Evolutionary conservation across 2,888 invertebrate genomes (phyloP).

Genomic region (Rhyacophila evoluta): DNA sequence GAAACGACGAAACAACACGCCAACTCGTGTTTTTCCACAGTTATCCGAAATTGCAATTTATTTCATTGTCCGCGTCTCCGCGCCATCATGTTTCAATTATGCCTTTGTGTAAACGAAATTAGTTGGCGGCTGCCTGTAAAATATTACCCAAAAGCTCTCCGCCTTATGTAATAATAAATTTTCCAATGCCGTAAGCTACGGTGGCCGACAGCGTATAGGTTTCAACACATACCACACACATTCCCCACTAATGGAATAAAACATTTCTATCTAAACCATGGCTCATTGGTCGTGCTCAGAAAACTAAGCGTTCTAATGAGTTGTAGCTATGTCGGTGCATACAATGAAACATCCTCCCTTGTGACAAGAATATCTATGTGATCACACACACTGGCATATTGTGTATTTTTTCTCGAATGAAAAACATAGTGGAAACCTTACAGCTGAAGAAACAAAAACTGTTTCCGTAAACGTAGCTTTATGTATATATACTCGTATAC

Average conservation of each 20-base stretch:
- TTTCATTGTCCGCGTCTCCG: conserved; percentile 37
- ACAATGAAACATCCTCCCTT: neutral
- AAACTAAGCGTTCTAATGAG: conserved; percentile 53
- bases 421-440: conserved; percentile 31
- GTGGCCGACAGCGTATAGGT: neutral
- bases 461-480: neutral
- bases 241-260: conserved; percentile 51
- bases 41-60: conserved; percentile 50
- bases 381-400: neutral
- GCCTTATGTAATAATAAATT: conserved; percentile 50
- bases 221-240: conserved; percentile 35
- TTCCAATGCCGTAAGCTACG: conserved; percentile 33
- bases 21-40: conserved; percentile 20
- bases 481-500: neutral
- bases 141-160: conserved; percentile 48
- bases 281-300: conserved; percentile 53
- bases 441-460: conserved; percentile 40
- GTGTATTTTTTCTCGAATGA: conserved; percentile 16
- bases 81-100: conserved; percentile 53
- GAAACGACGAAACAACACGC: conserved; percentile 22
- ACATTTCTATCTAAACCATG: conserved; percentile 48
- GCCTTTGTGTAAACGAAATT: conserved; percentile 53
- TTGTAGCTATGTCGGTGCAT: conserved; percentile 43
- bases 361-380: neutral
- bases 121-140: conserved; percentile 49